Evolutionary conservation across 2,797 vertebrate species (phyloP), one percentile per base, ranked within the genome.

Genomic region (Craterocephalus amniculus): DNA sequence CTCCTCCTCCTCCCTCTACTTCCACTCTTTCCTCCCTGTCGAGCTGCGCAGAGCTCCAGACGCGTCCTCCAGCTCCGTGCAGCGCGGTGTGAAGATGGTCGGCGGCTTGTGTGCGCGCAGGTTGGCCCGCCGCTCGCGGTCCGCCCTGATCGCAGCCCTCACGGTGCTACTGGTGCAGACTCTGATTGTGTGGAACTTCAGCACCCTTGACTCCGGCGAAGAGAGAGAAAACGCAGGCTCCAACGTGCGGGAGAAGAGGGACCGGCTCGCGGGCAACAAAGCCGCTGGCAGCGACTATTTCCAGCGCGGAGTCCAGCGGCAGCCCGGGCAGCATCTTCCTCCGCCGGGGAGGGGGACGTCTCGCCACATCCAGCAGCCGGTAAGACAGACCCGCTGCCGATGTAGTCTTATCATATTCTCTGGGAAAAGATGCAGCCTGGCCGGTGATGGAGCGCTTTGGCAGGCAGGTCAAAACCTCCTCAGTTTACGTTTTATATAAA

Each of bases 161-260:
- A 95, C 95, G 14, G 95, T 97, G 82, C 91, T 97, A 90, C 95
- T 97, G 76, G 90, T 97, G 86, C 96, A 97, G 93, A 97, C 96
- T 58, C 95, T 97, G 80, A 90, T 97, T 48, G 95, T 97, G 84
- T 97, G 96, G 96, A 97, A 97, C 95, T 96, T 97, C 95, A 96
- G 94, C 91, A 96, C 95, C 93, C 93, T 97, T 38, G 96, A 97
- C 92, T 94, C 95, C 52, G 96, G 94, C 45, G 95, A 96, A 66
- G 95, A 95, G 40, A 74, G 93, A 81, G 91, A 91, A 48, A 93
- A 92, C 88, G 93, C 90, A 52, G 90, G 90, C 79, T 91, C 92
- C 81, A 91, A 16, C 87, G 83, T 86, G 84, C 91, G 94, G 61
- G 94, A 91, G 86, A 95, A 94, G 91, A 92, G 94, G 74, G 94